Evolutionary conservation across 2,888 invertebrate species (phyloP).

Genomic region (Heliconius aoede): DNA sequence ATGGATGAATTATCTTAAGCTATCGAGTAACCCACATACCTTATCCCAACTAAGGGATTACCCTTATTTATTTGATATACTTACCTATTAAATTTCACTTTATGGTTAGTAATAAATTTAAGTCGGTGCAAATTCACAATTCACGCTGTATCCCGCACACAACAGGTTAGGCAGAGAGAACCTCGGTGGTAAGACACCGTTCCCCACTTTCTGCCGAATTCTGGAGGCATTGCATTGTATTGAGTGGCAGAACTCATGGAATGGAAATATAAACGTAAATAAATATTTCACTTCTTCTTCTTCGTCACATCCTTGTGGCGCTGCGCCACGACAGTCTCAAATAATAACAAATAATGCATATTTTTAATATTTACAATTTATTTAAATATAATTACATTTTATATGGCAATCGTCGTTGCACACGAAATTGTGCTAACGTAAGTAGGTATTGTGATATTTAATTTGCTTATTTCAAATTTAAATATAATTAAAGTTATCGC

Average conservation of each 20-base stretch:
- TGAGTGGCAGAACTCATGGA: no score
- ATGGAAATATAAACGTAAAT: no score
- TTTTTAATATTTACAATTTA: neutral
- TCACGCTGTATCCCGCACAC: no score
- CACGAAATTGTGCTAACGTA: neutral
- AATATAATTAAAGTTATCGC: neutral
- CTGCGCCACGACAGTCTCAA: no score
- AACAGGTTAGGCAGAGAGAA: no score
- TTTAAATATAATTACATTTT: no score
- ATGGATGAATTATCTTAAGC: neutral
- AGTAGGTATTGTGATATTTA: neutral
- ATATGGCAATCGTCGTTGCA: neutral
- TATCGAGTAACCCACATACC: slow-evolving; percentile 20
- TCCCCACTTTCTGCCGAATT: no score
- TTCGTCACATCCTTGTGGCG: no score
- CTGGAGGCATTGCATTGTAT: no score
- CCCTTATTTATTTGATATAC: neutral
- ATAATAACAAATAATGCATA: neutral
- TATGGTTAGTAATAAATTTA: neutral
- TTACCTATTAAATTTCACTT: slow-evolving; percentile 13
- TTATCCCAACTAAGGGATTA: slow-evolving; percentile 18
- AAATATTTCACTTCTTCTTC: no score
- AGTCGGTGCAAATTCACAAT: neutral
- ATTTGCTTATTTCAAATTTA: neutral
- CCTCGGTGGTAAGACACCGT: no score